Conservation (phyloP, 2,797 vertebrate species). For the Acanthornis magna region DNA sequence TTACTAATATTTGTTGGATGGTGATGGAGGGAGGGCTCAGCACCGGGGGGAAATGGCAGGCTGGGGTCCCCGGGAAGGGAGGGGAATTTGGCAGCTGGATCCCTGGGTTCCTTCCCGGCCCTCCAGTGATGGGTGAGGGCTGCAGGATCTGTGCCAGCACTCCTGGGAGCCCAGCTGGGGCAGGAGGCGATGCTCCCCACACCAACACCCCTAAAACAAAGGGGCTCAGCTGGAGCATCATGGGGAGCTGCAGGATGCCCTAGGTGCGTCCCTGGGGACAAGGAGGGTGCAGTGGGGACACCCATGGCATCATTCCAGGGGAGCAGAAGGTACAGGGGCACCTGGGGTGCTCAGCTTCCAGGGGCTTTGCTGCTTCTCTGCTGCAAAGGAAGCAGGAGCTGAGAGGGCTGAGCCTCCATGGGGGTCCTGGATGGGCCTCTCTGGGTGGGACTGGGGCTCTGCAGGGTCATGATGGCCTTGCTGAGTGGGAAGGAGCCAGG, state of each 20-base stretch:
- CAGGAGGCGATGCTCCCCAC: neutral
- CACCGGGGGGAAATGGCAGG: neutral
- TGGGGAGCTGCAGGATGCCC: accelerated
- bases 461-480: accelerated
- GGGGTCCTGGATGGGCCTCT: neutral
- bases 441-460: neutral
- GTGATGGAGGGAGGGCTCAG: neutral
- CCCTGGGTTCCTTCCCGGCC: neutral
- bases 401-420: accelerated
- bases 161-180: neutral
- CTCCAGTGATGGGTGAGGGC: neutral
- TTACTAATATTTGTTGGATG: conserved; percentile 33
- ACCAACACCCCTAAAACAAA: neutral
- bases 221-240: accelerated
- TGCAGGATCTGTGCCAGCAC: neutral
- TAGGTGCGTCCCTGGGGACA: too few relatives aligned
- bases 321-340: neutral
- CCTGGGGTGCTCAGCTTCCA: too few relatives aligned
- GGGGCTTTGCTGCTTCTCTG: neutral
- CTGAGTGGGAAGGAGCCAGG: accelerated
- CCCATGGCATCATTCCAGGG: neutral
- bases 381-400: neutral
- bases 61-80: neutral
- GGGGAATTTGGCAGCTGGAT: neutral
- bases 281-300: neutral